Percentiles rank a stretch among this genome's conserved stretches.
These are phyloP conservation scores for Scaeva pyrastri DNA, from an alignment of 2,888 invertebrate genomes.

Conservation along the genomic window DNA sequence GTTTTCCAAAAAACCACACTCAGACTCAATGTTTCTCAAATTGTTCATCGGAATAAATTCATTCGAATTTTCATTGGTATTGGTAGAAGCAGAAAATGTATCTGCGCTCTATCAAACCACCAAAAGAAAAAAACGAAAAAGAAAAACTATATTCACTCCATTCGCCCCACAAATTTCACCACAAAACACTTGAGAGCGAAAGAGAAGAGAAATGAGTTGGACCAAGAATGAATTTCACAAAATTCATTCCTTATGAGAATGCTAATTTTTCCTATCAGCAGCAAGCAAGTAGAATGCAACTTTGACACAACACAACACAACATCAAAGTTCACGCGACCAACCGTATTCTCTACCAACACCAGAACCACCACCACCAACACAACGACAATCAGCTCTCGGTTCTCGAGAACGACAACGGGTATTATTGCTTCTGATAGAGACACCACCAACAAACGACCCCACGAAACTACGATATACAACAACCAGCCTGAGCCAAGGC, in stretches of 20 bases:
- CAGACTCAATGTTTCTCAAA: constrained; percentile 55
- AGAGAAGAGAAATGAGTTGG: constrained; percentile 56
- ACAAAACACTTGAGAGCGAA: constrained; percentile 41
- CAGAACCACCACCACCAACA: constrained; percentile 57
- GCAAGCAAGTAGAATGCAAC: constrained; percentile 60
- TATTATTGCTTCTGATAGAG: constrained; percentile 17
- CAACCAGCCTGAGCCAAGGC: constrained; percentile 19
- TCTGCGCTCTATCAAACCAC: constrained; percentile 74
- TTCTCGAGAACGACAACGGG: constrained; percentile 16
- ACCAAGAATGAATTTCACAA: constrained; percentile 52
- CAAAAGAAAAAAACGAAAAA: constrained; percentile 37
- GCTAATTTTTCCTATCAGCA: constrained; percentile 59
- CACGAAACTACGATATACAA: constrained; percentile 38
- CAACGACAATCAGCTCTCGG: constrained; percentile 61
- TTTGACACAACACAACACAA: constrained; percentile 69
- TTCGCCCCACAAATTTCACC: constrained; percentile 62
- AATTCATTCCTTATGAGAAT: constrained; percentile 57
- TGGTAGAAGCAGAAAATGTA: constrained; percentile 59
- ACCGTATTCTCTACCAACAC: constrained; percentile 23
- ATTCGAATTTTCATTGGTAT: constrained; percentile 50
- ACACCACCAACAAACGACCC: constrained; percentile 3
- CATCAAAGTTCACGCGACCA: constrained; percentile 55
- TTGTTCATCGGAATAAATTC: constrained; percentile 67
- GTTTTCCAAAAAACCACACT: constrained; percentile 34
- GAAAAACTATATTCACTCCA: constrained; percentile 59